Conservation (phyloP, 2,888 invertebrate genomes). For the Hololepta plana region DNA sequence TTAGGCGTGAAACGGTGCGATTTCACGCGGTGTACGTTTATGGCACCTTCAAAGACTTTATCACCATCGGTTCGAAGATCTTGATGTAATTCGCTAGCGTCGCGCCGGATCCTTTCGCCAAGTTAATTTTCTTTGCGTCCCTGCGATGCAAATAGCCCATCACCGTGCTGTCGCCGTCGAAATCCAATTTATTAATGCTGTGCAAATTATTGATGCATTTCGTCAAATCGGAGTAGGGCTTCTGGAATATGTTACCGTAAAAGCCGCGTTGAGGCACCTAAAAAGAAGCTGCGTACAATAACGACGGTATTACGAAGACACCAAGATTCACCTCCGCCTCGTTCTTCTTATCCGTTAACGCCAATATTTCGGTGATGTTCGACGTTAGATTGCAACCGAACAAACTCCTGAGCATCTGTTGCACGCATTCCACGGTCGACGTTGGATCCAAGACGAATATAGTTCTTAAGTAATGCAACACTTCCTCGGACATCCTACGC, state of each 20-base stretch:
- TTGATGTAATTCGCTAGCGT: slow-evolving; percentile 65
- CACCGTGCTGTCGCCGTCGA: slow-evolving; percentile 21
- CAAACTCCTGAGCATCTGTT: slow-evolving; percentile 56
- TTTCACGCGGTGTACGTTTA: slow-evolving; percentile 1
- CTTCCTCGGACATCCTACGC: slow-evolving; percentile 59
- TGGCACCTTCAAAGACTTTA: slow-evolving; percentile 69
- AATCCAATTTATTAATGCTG: slow-evolving; percentile 19
- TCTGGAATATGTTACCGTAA: slow-evolving; percentile 24
- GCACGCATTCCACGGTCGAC: slow-evolving; percentile 52
- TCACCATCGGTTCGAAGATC: slow-evolving; percentile 88
- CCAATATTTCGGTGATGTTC: slow-evolving; percentile 22
- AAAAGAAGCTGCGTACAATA: too few relatives aligned
- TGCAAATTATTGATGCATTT: slow-evolving; percentile 18
- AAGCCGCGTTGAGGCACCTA: slow-evolving; percentile 20
- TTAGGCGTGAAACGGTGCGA: neutral
- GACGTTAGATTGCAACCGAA: slow-evolving; percentile 55
- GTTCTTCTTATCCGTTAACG: neutral
- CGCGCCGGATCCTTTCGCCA: slow-evolving; percentile 32
- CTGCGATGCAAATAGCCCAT: slow-evolving; percentile 26
- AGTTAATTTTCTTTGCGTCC: slow-evolving; percentile 25
- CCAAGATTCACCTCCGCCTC: neutral
- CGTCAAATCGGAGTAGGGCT: slow-evolving; percentile 21
- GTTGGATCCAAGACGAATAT: slow-evolving; percentile 53
- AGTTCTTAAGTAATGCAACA: slow-evolving; percentile 53
- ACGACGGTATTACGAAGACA: slow-evolving; percentile 3